Conservation (phyloP, 2,797 vertebrate species). For the Sphenodon punctatus region DNA sequence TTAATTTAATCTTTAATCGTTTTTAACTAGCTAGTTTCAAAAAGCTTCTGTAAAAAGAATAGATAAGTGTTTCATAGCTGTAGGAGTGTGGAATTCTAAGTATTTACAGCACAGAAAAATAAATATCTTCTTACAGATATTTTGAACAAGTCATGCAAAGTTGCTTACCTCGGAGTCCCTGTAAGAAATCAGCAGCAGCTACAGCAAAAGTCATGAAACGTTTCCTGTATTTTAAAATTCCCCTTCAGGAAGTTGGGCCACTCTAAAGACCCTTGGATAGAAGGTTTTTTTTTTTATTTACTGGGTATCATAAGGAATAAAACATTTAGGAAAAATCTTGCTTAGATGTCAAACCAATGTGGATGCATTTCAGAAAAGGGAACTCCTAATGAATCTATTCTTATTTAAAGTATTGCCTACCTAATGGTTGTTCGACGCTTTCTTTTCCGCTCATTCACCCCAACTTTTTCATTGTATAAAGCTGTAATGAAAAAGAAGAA, state of each 20-base stretch:
- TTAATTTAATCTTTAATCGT: too few species aligned
- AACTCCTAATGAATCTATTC: background rate
- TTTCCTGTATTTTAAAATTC: background rate
- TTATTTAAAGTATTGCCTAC: conserved; percentile 68
- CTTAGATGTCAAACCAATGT: background rate
- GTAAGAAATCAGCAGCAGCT: background rate
- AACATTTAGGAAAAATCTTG: background rate
- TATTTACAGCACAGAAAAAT: background rate
- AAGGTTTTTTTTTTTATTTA: background rate
- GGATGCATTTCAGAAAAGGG: background rate
- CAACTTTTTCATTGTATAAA: conserved; percentile 94
- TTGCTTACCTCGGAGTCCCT: background rate
- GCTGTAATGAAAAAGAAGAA: conserved; percentile 73
- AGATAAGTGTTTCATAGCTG: background rate
- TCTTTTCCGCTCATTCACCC: conserved; percentile 94
- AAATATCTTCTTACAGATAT: too few species aligned
- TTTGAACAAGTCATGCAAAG: background rate
- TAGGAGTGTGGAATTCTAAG: background rate
- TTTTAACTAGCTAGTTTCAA: too few species aligned
- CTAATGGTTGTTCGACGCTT: conserved; percentile 98
- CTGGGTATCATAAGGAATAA: background rate
- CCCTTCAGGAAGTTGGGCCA: background rate
- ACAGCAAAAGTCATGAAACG: background rate
- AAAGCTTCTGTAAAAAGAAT: background rate
- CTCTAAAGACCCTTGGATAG: background rate